phyloP scores from a whole-genome alignment of 1,140 invertebrate genomes.

The Leucophenga varia region DNA sequence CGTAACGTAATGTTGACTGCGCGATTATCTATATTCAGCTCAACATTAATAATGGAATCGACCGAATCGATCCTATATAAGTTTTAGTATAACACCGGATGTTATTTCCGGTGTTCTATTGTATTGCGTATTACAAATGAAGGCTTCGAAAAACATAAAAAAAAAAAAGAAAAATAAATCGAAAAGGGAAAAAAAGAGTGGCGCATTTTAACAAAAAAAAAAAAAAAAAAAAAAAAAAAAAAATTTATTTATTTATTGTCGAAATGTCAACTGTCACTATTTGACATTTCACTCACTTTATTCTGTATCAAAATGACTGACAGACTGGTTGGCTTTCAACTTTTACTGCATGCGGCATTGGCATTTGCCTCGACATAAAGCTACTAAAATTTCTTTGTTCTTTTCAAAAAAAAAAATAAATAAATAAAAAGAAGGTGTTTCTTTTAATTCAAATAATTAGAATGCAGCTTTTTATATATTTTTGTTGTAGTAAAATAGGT shows the following conservation, averaged over 20 bases:
- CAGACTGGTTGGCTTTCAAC: too few species aligned
- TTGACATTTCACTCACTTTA: too few species aligned
- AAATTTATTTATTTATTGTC: background rate
- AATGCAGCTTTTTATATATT: too few species aligned
- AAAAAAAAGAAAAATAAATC: background rate
- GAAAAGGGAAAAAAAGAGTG: background rate
- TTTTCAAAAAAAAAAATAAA: too few species aligned
- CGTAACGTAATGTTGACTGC: constrained; percentile 53
- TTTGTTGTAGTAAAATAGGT: too few species aligned
- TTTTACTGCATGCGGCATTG: constrained; percentile 14
- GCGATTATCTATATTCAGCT: constrained; percentile 46
- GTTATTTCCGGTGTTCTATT: constrained; percentile 51
- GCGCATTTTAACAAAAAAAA: too few species aligned
- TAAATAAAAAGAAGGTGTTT: too few species aligned
- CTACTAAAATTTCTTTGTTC: too few species aligned
- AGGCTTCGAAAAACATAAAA: background rate
- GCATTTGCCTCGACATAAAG: too few species aligned
- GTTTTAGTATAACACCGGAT: constrained; percentile 53
- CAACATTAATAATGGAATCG: constrained; percentile 31
- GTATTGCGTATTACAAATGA: background rate
- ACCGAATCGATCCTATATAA: constrained; percentile 49
- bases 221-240: background rate
- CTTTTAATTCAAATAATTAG: too few species aligned
- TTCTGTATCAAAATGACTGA: too few species aligned
- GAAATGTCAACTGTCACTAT: background rate